A percentile compares a stretch with the other conserved stretches of the same genome.
phyloP scores from a whole-genome alignment of 2,113 vertebrate species.

The Plectropomus leopardus region DNA sequence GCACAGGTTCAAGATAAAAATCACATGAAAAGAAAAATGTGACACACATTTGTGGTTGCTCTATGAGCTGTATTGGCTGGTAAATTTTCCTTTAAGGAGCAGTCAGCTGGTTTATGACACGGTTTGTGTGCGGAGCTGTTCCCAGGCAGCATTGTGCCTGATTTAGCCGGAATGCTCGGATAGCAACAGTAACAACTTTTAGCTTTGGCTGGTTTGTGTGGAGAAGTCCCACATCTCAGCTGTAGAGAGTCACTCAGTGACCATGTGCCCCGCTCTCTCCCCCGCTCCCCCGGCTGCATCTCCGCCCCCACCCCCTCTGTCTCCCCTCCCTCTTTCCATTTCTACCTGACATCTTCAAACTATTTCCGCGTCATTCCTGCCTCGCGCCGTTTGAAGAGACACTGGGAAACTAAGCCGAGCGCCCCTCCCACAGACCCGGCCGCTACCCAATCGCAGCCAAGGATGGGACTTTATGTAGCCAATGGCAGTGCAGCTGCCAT shows the following conservation, averaged over 20 bases:
- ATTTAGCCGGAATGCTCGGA: conserved; percentile 79
- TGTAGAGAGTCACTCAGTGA: conserved; percentile 68
- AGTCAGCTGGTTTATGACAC: conserved; percentile 65
- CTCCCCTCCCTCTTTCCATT: conserved; percentile 58
- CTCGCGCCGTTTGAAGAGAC: conserved; percentile 78
- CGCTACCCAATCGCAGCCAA: conserved; percentile 73
- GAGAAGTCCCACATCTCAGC: conserved; percentile 70
- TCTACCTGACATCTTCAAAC: conserved; percentile 86
- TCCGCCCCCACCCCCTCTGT: conserved; percentile 41
- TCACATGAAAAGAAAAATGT: conserved; percentile 1
- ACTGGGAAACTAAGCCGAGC: conserved; percentile 71
- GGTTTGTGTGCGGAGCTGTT: conserved; percentile 72
- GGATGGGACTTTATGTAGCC: conserved; percentile 68
- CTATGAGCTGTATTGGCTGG: conserved; percentile 36
- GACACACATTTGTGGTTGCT: conserved; percentile 39
- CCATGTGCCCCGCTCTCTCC: conserved; percentile 23
- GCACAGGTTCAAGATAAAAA: neutral
- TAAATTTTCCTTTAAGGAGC: conserved; percentile 61
- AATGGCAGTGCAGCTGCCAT: conserved; percentile 82
- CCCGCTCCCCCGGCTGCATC: conserved; percentile 14
- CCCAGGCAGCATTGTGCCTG: conserved; percentile 80
- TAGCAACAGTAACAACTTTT: conserved; percentile 82
- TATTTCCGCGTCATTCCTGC: conserved; percentile 86
- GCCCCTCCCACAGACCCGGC: conserved; percentile 75
- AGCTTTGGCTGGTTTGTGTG: conserved; percentile 68